phyloP scores from a whole-genome alignment of 2,888 invertebrate species.

The Stegana nigrithorax region DNA sequence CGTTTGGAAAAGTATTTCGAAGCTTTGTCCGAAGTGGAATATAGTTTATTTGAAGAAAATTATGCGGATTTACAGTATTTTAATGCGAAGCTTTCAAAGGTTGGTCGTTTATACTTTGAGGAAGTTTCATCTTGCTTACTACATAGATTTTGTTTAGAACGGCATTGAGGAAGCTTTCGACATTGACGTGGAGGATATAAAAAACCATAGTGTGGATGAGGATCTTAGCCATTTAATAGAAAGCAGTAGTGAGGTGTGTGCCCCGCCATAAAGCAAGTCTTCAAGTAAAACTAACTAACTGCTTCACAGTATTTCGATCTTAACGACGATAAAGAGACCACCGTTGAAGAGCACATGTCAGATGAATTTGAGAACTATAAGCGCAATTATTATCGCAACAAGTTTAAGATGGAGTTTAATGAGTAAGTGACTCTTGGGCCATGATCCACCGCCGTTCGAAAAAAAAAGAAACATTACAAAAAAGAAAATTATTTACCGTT shows the following conservation, averaged over 20 bases:
- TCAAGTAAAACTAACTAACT: not conserved
- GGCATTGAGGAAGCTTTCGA: conserved; percentile 62
- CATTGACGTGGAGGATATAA: conserved; percentile 54
- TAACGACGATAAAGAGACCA: conserved; percentile 65
- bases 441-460: no score
- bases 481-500: conserved; percentile 28
- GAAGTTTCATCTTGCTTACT: not conserved
- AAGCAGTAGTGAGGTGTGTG: conserved; percentile 53
- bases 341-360: conserved; percentile 72
- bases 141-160: conserved; percentile 35
- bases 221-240: conserved; percentile 62
- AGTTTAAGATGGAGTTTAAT: conserved; percentile 73
- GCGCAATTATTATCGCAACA: conserved; percentile 90
- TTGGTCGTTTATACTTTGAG: conserved; percentile 53
- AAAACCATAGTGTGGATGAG: conserved; percentile 41
- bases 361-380: conserved; percentile 88
- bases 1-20: conserved; percentile 89
- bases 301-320: conserved; percentile 32
- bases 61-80: conserved; percentile 87
- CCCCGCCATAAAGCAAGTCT: not conserved
- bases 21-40: conserved; percentile 79
- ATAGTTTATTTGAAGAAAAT: conserved; percentile 80
- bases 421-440: conserved; percentile 28
- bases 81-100: conserved; percentile 79
- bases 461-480: no score